Evolutionary conservation across 2,113 vertebrate species (phyloP), one percentile per base, ranked within the genome.

Genomic region (Raja brachyura): DNA sequence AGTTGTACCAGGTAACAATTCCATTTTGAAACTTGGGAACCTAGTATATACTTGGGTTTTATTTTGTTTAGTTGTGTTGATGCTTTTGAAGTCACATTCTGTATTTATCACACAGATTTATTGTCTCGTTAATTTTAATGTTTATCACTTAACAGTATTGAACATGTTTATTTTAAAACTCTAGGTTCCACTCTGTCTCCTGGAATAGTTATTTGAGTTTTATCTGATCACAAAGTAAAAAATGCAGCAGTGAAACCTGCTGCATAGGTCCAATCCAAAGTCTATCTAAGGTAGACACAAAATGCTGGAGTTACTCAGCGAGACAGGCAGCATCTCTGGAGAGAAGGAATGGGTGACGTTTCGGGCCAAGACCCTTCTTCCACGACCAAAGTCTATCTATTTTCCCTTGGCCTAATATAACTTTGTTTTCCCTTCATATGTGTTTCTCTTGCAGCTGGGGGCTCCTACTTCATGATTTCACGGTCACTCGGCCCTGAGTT

Each of bases 391-490:
- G 39, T 48, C 39, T 48, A 48, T 48, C 39, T 48, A 48, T 48
- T 48, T 48, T 3, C 39, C 39, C n/a, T 48, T 73, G 33, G 22
- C 9, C 14, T 70, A 90, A 90, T 90, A 7, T 33, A 20, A 25
- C 68, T 28, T 31, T 92, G 70, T 48, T 33, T 31, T 39, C n/a
- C 28, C n/a, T 33, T 92, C n/a, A 20, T 25, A 20, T 16, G 68
- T 95, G 11, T 54, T 94, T 94, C 2, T 93, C 93, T 93, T 93
- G 0, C 93, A 99, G 99, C 99, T 95, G 99, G 99, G 86, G 99
- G 99, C 81, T 98, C 99, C 13, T 99, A 99, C 94, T 99, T 99
- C 95, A 99, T 99, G 99, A 99, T 99, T 93, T 99, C 99, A 0
- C 97, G 99, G 25, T 99, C 99, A 0, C 94, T 99, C 94, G 99